phyloP scores from a whole-genome alignment of 2,113 vertebrate species.

The Petrocephalus microphthalmus region DNA sequence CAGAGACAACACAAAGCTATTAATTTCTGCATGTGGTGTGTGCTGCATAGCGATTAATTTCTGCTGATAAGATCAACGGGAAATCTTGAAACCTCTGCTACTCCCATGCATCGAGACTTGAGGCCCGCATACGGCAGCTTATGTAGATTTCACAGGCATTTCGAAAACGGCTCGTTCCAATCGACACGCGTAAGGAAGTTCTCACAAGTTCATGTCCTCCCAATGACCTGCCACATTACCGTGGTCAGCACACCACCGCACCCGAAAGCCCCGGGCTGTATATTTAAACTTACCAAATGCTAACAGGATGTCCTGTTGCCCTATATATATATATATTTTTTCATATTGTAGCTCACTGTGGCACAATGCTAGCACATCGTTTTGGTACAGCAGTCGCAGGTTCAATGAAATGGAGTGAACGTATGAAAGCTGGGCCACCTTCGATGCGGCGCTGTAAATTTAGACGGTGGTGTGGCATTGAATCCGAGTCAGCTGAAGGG shows the following conservation, averaged over 20 bases:
- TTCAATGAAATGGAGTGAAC: not conserved
- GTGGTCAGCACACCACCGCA: not conserved
- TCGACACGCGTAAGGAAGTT: not conserved
- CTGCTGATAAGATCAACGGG: not conserved
- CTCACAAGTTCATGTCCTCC: conserved; percentile 30
- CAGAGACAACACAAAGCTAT: conserved; percentile 4
- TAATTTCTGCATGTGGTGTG: not conserved
- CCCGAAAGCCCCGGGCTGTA: conserved; percentile 8
- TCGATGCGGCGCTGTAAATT: not conserved
- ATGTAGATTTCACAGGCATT: not conserved
- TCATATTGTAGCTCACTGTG: not conserved
- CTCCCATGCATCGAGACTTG: not conserved
- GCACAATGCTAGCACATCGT: not conserved
- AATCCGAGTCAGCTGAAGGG: conserved; percentile 16
- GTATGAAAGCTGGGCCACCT: not conserved
- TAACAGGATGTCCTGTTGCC: conserved; percentile 39
- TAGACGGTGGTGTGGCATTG: conserved; percentile 23
- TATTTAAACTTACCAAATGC: conserved; percentile 32
- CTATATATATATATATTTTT: not conserved
- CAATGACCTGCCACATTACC: conserved; percentile 29
- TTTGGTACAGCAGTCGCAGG: not conserved
- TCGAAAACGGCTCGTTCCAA: not conserved
- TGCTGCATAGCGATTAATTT: conserved; percentile 14
- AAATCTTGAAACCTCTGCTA: not conserved
- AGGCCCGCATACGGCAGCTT: not conserved